Evolutionary conservation across 2,888 invertebrate genomes (phyloP).

Genomic region (Brachypterus glaber): DNA sequence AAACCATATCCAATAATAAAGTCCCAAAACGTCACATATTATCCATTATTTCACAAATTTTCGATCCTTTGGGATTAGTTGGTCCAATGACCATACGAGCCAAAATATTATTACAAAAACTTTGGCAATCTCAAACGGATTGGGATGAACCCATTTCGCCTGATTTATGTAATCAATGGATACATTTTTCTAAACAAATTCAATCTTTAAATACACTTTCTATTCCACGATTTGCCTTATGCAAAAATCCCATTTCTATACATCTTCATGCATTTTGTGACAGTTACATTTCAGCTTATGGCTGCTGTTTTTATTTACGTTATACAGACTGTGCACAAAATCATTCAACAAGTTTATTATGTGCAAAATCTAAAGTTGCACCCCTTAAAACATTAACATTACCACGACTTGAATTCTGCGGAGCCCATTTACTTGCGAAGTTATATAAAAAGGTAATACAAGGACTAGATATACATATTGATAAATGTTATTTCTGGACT

Average conservation of each 20-base stretch:
- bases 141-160: constrained; percentile 13
- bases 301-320: constrained; percentile 23
- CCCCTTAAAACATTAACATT: constrained; percentile 22
- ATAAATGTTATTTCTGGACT: constrained; percentile 1
- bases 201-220: constrained; percentile 11
- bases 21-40: constrained; percentile 9
- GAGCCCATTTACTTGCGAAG: constrained; percentile 16
- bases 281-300: constrained; percentile 21
- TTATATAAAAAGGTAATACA: constrained; percentile 11
- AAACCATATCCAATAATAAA: constrained; percentile 1
- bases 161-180: constrained; percentile 7
- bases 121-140: constrained; percentile 6
- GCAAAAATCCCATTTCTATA: constrained; percentile 6
- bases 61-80: constrained; percentile 10
- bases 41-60: constrained; percentile 7
- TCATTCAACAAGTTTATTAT: constrained; percentile 14
- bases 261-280: constrained; percentile 23
- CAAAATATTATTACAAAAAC: constrained; percentile 9
- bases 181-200: constrained; percentile 4
- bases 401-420: constrained; percentile 21
- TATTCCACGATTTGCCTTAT: constrained; percentile 12
- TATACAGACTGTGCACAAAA: constrained; percentile 10
- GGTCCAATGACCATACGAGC: constrained; percentile 4
- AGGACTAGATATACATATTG: constrained; percentile 10
- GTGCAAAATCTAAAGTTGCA: constrained; percentile 25